Evolutionary conservation across 2,113 vertebrate species (phyloP).

Genomic region (Microcebus tavaratra): DNA sequence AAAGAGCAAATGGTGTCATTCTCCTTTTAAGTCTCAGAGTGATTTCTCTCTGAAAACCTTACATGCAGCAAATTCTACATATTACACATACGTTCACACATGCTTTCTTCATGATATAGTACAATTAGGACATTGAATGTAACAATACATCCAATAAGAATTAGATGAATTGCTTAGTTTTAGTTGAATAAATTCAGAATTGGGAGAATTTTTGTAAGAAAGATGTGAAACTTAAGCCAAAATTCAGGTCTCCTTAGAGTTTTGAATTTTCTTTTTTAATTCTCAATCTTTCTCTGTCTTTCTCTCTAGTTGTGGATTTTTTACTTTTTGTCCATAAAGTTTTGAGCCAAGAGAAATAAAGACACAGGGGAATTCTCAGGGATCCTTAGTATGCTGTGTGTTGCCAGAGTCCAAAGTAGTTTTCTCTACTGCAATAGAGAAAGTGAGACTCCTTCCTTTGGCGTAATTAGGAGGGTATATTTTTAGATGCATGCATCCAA

Average conservation of each 20-base stretch:
- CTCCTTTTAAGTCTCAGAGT: neutral
- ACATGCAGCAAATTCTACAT: neutral
- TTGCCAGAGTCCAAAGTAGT: neutral
- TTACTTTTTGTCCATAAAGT: neutral
- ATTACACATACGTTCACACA: fast-evolving
- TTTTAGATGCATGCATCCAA: neutral
- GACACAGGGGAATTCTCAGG: neutral
- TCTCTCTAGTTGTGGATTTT: neutral
- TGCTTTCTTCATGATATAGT: neutral
- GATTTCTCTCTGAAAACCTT: neutral
- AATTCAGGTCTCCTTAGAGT: neutral
- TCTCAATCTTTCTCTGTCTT: neutral
- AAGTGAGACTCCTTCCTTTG: neutral
- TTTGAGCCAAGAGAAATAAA: constrained; percentile 44
- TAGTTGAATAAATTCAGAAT: neutral
- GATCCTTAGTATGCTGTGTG: neutral
- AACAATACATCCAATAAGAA: neutral
- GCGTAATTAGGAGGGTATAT: neutral
- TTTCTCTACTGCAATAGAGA: neutral
- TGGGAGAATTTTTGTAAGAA: neutral
- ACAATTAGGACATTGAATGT: neutral
- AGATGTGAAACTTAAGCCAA: neutral
- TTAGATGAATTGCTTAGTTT: neutral
- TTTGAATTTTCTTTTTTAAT: neutral
- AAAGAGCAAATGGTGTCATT: neutral